Base-by-base conservation (phyloP, 2,113 vertebrate species). In the Syrmaticus mikado region DNA sequence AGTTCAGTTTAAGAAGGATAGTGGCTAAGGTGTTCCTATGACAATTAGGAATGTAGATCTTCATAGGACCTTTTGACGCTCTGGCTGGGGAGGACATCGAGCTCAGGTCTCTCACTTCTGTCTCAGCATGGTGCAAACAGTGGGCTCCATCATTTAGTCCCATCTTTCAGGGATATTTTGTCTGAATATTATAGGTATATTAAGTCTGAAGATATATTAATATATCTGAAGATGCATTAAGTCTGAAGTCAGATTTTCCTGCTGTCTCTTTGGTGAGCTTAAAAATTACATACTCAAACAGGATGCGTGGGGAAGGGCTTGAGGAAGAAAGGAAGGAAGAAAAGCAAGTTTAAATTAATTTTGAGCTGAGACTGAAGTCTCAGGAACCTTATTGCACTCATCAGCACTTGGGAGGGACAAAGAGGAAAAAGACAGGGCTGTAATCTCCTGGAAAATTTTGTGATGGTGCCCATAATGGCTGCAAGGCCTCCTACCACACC, bases 1-100 rank as follows among this genome's bases (percentile, higher is more conserved):
- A 58, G 10, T 17, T 74, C n/a, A 34, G 3, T 5, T 40, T 68
- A 60, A 74, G 22, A 58, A 66, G 16, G 5, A 1, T 0, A 0
- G 9, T 53, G 20, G 21, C 13, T 82, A 57, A 40, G 6, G 24
- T n/a, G 57, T 2, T 43, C 11, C 65, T 22, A 32, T 61, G 16
- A 53, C 48, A 53, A 70, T 20, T 34, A 3, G 21, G 58, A 82
- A 64, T 7, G 24, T 2, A 71, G 11, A 70, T 65, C 68, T 0
- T 24, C n/a, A 30, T 60, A 8, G 64, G 48, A 67, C 30, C 34
- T 72, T 79, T 89, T 52, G 61, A 11, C 12, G 12, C 27, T 68
- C 27, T 55, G 43, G 10, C 30, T 85, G 38, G 78, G n/a, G 19
- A 70, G 20, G 13, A 27, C 40, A 13, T 0, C 48, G 27, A 89